Percentiles rank a stretch among this genome's conserved stretches.
phyloP scores from a whole-genome alignment of 2,888 invertebrate genomes.

The Coecobrya sp. region DNA sequence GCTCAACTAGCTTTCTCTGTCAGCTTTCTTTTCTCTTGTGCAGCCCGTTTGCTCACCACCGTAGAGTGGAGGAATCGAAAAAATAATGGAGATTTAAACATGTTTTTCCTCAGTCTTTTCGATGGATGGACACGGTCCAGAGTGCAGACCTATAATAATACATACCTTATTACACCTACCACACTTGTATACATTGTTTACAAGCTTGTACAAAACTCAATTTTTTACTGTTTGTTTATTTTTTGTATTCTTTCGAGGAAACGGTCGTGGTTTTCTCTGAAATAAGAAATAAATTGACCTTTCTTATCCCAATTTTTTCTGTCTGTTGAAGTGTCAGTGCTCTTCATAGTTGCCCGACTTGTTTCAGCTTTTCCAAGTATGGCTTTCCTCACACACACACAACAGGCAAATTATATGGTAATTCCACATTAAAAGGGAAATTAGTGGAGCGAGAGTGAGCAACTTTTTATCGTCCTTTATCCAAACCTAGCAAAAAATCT shows the following conservation, averaged over 20 bases:
- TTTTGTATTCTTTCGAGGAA: background rate
- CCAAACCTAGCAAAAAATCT: conserved; percentile 26
- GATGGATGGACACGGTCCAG: conserved; percentile 35
- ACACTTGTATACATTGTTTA: background rate
- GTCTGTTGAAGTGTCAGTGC: background rate
- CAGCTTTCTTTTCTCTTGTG: background rate
- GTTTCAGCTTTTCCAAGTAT: background rate
- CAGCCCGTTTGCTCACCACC: background rate
- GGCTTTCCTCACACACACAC: background rate
- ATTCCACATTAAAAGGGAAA: conserved; percentile 42
- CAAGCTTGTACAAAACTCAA: too few species aligned
- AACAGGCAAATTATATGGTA: conserved; percentile 47
- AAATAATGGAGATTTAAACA: conserved; percentile 30
- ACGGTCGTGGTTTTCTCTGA: background rate
- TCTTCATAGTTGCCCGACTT: background rate
- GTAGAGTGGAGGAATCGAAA: background rate
- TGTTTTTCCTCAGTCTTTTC: background rate
- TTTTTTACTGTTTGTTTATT: background rate
- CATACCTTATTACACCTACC: background rate
- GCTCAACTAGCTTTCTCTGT: conserved; percentile 10
- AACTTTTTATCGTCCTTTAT: conserved; percentile 20
- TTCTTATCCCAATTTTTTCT: background rate
- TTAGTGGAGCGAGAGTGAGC: conserved; percentile 49
- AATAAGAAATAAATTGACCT: conserved; percentile 17
- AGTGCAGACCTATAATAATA: background rate